Conservation (phyloP, 2,888 invertebrate genomes). For the Lasioglossum calceatum region DNA sequence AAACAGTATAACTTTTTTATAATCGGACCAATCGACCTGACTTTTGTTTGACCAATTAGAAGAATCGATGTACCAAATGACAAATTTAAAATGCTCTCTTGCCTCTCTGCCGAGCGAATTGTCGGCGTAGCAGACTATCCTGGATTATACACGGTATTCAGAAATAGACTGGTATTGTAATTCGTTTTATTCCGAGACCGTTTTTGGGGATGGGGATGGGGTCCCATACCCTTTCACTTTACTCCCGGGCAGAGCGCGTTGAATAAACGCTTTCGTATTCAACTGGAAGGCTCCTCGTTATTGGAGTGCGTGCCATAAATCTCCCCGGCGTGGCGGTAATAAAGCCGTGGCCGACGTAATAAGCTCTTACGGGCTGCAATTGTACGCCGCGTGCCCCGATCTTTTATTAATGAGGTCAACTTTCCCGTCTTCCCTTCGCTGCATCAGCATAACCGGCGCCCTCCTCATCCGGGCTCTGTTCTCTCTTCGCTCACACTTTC, state of each 20-base stretch:
- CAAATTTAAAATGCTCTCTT: too few species aligned
- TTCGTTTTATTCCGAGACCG: background rate
- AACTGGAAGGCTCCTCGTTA: constrained; percentile 17
- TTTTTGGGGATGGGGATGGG: background rate
- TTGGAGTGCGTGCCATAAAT: constrained; percentile 47
- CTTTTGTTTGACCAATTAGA: too few species aligned
- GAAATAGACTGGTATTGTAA: background rate
- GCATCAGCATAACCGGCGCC: background rate
- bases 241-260: background rate
- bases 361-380: constrained; percentile 51
- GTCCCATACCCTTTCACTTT: background rate
- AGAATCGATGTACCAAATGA: too few species aligned
- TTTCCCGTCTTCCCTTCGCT: constrained; percentile 19
- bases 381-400: constrained; percentile 40
- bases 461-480: background rate
- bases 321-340: constrained; percentile 19
- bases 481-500: background rate
- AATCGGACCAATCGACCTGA: too few species aligned
- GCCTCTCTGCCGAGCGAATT: background rate
- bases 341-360: constrained; percentile 46
- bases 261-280: constrained; percentile 30
- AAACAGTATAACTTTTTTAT: too few species aligned
- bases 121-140: background rate
- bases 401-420: constrained; percentile 59
- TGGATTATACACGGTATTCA: background rate